A percentile compares a stretch with the other conserved stretches of the same genome.
phyloP scores from a whole-genome alignment of 2,113 vertebrate species.

The Caracal caracal region DNA sequence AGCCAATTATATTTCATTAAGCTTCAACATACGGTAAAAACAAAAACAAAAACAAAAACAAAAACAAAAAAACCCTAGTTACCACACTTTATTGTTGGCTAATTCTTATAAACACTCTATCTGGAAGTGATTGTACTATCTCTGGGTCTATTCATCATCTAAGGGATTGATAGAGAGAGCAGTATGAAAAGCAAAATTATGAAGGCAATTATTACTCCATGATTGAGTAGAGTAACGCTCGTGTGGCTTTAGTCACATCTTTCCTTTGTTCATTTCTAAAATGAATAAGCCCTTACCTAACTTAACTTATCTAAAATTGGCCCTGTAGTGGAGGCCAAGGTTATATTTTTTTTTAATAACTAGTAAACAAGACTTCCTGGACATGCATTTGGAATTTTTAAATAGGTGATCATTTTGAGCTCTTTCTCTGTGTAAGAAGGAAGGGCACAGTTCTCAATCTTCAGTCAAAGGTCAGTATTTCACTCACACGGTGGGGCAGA shows the following conservation, averaged over 20 bases:
- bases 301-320: neutral
- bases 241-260: neutral
- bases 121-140: neutral
- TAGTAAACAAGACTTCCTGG: neutral
- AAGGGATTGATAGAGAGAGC: neutral
- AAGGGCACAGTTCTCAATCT: neutral
- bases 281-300: neutral
- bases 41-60: too few relatives aligned
- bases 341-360: neutral
- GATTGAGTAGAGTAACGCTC: neutral
- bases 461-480: neutral
- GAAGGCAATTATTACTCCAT: neutral
- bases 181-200: slow-evolving; percentile 3
- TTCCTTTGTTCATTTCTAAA: slow-evolving; percentile 19
- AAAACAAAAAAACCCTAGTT: neutral
- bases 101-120: neutral
- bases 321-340: neutral
- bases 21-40: neutral
- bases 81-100: neutral
- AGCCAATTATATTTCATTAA: neutral
- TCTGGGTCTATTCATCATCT: neutral
- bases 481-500: neutral
- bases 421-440: neutral
- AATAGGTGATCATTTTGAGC: neutral
- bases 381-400: neutral